Evolutionary conservation across 2,888 invertebrate genomes (phyloP).

Genomic region (Papilio protenor): DNA sequence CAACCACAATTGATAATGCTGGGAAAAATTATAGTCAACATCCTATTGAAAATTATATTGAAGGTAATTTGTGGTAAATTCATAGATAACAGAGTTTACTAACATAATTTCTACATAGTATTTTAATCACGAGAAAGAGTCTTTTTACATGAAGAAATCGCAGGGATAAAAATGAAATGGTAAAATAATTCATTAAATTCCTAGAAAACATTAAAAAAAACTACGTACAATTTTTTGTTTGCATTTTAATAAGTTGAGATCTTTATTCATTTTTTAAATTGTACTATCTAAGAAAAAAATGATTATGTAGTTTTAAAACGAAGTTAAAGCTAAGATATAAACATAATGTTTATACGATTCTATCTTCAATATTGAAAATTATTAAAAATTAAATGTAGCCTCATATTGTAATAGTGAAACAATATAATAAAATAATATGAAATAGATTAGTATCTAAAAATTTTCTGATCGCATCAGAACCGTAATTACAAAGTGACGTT

Average conservation of each 20-base stretch:
- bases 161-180: neutral
- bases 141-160: too few species aligned
- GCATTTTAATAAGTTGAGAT: neutral
- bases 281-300: neutral
- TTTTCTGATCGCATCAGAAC: constrained; percentile 76
- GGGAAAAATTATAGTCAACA: neutral
- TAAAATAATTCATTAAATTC: neutral
- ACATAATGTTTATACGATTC: neutral
- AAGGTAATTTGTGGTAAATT: constrained; percentile 9
- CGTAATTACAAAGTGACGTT: constrained; percentile 90
- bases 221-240: neutral
- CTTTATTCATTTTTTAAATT: constrained; percentile 1
- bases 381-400: neutral
- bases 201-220: neutral
- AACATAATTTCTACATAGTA: neutral
- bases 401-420: neutral
- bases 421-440: constrained; percentile 8
- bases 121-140: too few species aligned
- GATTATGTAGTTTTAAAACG: neutral
- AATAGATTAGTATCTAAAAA: constrained; percentile 37
- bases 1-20: constrained; percentile 9
- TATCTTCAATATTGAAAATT: neutral
- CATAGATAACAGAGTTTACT: neutral
- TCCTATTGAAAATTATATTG: neutral
- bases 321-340: neutral